Evolutionary conservation across 2,113 vertebrate species (phyloP), one percentile per base, ranked within the genome.

Genomic region (Cyprinus carpio): DNA sequence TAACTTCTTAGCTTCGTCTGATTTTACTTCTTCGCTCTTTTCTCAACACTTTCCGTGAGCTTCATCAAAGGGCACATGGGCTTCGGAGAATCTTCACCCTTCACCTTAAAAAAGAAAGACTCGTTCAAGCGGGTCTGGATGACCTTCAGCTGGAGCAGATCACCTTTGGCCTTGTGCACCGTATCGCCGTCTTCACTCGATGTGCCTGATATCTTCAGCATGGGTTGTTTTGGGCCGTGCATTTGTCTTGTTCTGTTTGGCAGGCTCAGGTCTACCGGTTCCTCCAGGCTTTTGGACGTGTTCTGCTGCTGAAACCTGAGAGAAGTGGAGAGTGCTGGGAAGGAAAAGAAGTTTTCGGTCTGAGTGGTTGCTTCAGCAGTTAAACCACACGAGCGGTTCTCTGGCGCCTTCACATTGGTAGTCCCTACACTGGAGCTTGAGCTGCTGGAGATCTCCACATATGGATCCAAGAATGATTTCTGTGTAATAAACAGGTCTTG

Each of bases 401-500:
- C 37, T 58, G 31, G 62, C 1, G 46, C 8, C 20, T 37, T n/a
- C 15, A 46, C 16, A 0, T 9, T 6, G 54, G 31, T 1, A 20
- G 43, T 0, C 6, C 62, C n/a, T n/a, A n/a, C 85, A n/a, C 86
- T 83, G 18, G 87, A 75, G 9, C 75, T 87, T 82, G 92, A 90
- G 1, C 69, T 83, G 12, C 92, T 89, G 58, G 90, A 94, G 0
- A 88, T 11, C 1, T 91, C 86, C 0, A 86, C 46, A 4, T 87
- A 82, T 2, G 88, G 75, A 0, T 85, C 23, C 29, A 88, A 88
- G 91, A 94, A 95, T 0, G 58, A 92, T 88, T 94, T 95, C 90
- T 95, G 95, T 12, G 94, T 95, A 76, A 95, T 94, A 18, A 95
- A 95, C 43, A 95, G 89, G 69, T 95, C 95, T 87, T 95, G 94